Percentiles rank a stretch among this genome's conserved stretches.
Evolutionary conservation across 2,113 vertebrate species (phyloP).

Genomic region (Nasalis larvatus): DNA sequence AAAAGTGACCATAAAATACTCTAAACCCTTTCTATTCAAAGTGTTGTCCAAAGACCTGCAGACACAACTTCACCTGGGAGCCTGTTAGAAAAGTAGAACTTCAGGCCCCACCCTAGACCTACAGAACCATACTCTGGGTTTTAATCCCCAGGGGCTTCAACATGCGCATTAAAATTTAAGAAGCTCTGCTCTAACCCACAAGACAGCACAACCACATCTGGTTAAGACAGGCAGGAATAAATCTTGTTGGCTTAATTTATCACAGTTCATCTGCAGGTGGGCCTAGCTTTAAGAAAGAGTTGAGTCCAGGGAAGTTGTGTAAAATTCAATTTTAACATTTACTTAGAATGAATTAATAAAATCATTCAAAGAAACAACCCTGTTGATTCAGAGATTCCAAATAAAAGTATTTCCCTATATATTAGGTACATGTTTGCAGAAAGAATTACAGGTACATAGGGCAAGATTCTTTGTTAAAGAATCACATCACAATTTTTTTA

Average conservation of each 20-base stretch:
- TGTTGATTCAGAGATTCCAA: constrained; percentile 2
- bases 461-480: not conserved
- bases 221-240: not conserved
- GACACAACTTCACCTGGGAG: not conserved
- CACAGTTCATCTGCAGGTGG: not conserved
- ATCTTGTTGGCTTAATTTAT: not conserved
- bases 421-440: not conserved
- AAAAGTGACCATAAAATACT: not conserved
- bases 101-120: not conserved
- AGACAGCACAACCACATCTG: not conserved
- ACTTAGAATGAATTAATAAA: not conserved
- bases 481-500: not conserved
- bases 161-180: not conserved
- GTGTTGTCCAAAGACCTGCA: not conserved
- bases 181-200: not conserved
- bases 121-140: not conserved
- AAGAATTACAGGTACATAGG: not conserved
- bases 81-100: not conserved
- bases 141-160: not conserved
- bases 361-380: not conserved
- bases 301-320: not conserved
- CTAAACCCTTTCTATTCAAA: not conserved
- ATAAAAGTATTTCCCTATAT: not conserved
- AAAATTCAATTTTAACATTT: not conserved
- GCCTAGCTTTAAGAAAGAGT: not conserved